A percentile compares a stretch with the other conserved stretches of the same genome.
phyloP scores from a whole-genome alignment of 2,888 invertebrate species.

The Bellardia bayeri region DNA sequence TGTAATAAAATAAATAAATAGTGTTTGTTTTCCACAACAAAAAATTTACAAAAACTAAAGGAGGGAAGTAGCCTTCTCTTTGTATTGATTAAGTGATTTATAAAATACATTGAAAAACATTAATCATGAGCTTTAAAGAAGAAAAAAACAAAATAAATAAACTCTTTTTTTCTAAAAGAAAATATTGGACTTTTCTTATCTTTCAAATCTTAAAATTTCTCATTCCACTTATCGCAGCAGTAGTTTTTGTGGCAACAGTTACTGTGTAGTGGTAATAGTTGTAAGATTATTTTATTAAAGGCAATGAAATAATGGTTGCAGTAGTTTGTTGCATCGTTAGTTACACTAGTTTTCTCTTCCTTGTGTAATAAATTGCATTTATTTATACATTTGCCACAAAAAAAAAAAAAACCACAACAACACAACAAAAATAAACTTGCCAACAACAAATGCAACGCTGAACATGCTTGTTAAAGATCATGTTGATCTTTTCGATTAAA shows the following conservation, averaged over 20 bases:
- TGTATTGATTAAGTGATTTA: slow-evolving; percentile 72
- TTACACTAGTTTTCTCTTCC: slow-evolving; percentile 66
- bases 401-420: slow-evolving; percentile 1
- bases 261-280: slow-evolving; percentile 58
- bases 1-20: slow-evolving; percentile 60
- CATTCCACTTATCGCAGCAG: slow-evolving; percentile 48
- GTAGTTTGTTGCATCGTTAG: slow-evolving; percentile 63
- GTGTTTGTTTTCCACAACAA: slow-evolving; percentile 37
- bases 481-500: slow-evolving; percentile 64
- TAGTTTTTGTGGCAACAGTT: slow-evolving; percentile 42
- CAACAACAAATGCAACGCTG: slow-evolving; percentile 19
- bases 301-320: slow-evolving; percentile 41
- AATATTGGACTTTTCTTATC: slow-evolving; percentile 53
- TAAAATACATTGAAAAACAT: slow-evolving; percentile 64
- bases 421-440: neutral
- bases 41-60: neutral
- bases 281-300: slow-evolving; percentile 46
- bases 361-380: slow-evolving; percentile 65
- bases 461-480: slow-evolving; percentile 71
- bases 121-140: slow-evolving; percentile 57
- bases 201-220: slow-evolving; percentile 56
- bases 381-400: slow-evolving; percentile 52
- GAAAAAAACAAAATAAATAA: slow-evolving; percentile 4
- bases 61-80: slow-evolving; percentile 43
- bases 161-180: neutral